Percentiles rank a stretch among this genome's conserved stretches.
These are phyloP conservation scores for Okamejei kenojei DNA, from an alignment of 2,797 vertebrate species.

Conservation along the genomic window DNA sequence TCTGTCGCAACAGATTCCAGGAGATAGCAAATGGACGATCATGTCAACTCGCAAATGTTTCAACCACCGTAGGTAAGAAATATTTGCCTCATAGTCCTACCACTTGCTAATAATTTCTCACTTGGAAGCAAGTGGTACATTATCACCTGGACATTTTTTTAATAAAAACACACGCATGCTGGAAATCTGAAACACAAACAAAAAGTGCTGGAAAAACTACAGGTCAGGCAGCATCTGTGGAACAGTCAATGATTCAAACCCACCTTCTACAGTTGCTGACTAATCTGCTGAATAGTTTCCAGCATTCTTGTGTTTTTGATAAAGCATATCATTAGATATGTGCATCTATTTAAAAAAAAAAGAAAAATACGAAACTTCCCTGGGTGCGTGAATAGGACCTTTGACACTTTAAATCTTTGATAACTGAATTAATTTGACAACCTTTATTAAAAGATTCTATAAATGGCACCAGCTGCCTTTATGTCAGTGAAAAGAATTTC, in stretches of 20 bases:
- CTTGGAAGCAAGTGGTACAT: background rate
- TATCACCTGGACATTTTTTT: background rate
- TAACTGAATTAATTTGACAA: background rate
- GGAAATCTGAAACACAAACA: too few relatives aligned
- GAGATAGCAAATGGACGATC: conserved; percentile 56
- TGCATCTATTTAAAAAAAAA: too few relatives aligned
- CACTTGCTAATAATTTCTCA: background rate
- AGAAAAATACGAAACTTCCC: too few relatives aligned
- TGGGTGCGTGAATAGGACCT: too few relatives aligned
- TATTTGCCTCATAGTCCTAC: background rate
- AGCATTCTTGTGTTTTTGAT: too few relatives aligned
- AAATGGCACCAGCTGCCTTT: background rate
- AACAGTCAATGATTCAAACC: too few relatives aligned
- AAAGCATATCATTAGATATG: too few relatives aligned
- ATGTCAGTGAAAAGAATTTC: background rate
- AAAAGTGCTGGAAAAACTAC: too few relatives aligned
- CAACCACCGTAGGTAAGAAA: conserved; percentile 55
- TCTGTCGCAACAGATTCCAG: conserved; percentile 57
- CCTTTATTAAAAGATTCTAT: background rate
- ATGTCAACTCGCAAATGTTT: conserved; percentile 49
- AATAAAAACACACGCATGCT: too few relatives aligned
- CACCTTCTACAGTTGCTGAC: too few relatives aligned
- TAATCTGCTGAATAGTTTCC: too few relatives aligned
- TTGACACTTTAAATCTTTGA: background rate
- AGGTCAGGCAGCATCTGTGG: too few relatives aligned